Percentiles rank a stretch among this genome's conserved stretches.
Conservation (phyloP, 2,797 vertebrate species). For the Cirrhinus molitorella region DNA sequence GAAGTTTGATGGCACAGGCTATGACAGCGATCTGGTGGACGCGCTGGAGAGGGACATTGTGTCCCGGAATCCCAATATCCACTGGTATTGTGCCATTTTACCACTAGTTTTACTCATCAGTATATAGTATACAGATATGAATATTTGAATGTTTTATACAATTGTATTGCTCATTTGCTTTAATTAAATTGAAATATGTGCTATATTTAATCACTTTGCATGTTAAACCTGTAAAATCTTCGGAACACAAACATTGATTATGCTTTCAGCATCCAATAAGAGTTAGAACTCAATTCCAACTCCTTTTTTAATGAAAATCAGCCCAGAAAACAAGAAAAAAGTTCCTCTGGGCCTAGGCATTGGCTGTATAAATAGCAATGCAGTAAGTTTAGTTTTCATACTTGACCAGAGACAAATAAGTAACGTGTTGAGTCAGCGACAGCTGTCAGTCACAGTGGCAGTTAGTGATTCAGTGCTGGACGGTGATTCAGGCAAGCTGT, state of each 20-base stretch:
- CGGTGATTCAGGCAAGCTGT: slow-evolving; percentile 48
- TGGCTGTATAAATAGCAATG: not conserved
- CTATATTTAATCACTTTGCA: not conserved
- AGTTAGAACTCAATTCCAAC: no score
- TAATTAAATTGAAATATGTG: not conserved
- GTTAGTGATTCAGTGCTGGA: slow-evolving; percentile 49
- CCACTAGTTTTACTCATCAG: not conserved
- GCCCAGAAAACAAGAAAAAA: not conserved
- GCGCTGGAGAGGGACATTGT: slow-evolving; percentile 96
- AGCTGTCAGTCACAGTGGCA: slow-evolving; percentile 43
- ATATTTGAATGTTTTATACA: not conserved
- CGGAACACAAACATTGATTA: no score
- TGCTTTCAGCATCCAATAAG: no score
- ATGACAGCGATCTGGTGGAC: slow-evolving; percentile 93
- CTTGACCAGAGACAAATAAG: slow-evolving; percentile 1
- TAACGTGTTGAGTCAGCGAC: slow-evolving; percentile 36
- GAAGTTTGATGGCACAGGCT: slow-evolving; percentile 91
- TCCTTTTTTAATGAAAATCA: not conserved
- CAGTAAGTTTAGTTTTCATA: not conserved
- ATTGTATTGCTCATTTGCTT: not conserved
- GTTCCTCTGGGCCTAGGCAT: not conserved
- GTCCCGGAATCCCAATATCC: slow-evolving; percentile 93
- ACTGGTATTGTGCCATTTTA: slow-evolving; percentile 81
- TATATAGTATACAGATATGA: not conserved
- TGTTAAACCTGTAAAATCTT: no score